Evolutionary conservation across 2,888 invertebrate genomes (phyloP), one percentile per base, ranked within the genome.

Genomic region (Pilophorus perplexus): DNA sequence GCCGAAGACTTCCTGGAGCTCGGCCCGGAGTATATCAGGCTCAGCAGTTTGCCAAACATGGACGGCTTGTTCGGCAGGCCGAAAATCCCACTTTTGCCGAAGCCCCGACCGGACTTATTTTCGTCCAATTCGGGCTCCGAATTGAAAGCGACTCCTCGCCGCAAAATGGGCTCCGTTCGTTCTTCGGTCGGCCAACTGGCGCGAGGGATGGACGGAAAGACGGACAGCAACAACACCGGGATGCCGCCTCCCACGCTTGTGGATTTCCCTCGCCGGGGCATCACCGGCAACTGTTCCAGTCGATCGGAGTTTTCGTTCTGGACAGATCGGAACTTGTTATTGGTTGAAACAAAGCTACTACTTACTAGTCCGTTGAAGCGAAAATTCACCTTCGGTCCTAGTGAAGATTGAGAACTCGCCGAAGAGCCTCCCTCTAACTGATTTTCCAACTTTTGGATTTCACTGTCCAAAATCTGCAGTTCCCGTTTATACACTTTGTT

Each of bases 401-500:
- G n/a, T n/a, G 52, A 52, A 2, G 71, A 72, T 18, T 59, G 64
- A 14, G 71, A 71, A 55, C 52, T 82, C 81, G 1, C 84, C 83
- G 23, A 82, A 78, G 65, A 81, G 80, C 38, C 59, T 44, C 60
- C 67, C 6, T 55, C 42, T 22, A 69, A 37, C 20, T 69, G 69
- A 10, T 62, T 85, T 75, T 91, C 90, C 72, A 92, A 77, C 66
- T 87, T 83, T 6, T 84, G 83, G 55, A 91, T 88, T 77, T 92
- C 90, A 54, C 84, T 83, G 75, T 92, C 90, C 52, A 91, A 76
- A 14, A 86, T 85, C 6, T 86, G 85, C 71, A 94, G 84, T 76
- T 93, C 91, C 71, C 88, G 82, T 74, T 87, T 86, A 76, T 92
- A 93, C 3, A 93, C 93, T 72, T 88, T 85, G 78, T 94, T 94